Conservation (phyloP, 2,888 invertebrate species). For the Campopleginae sp. region DNA sequence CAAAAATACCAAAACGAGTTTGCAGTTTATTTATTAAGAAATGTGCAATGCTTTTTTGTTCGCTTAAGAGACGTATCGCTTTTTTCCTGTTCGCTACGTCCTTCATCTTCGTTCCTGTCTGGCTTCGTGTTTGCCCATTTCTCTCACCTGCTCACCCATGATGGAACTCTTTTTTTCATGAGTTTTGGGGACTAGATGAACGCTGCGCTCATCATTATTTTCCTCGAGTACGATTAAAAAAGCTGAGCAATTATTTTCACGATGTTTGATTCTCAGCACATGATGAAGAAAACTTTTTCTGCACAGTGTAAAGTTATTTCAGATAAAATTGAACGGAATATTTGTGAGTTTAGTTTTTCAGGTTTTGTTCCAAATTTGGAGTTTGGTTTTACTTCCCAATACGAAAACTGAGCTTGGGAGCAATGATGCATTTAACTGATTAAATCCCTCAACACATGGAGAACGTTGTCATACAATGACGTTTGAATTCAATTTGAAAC, state of each 20-base stretch:
- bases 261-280: neutral
- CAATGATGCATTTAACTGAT: neutral
- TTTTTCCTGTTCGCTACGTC: constrained; percentile 20
- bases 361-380: neutral
- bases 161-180: neutral
- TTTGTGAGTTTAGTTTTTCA: too few species aligned
- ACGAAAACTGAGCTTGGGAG: neutral
- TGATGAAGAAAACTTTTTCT: neutral
- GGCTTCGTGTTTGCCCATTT: neutral
- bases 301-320: neutral
- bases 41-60: constrained; percentile 22
- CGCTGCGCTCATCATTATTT: neutral
- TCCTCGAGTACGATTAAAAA: neutral
- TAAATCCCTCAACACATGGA: neutral
- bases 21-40: constrained; percentile 35
- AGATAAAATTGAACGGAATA: neutral
- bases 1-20: neutral
- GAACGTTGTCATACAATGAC: constrained; percentile 24
- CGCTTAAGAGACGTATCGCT: constrained; percentile 9
- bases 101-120: constrained; percentile 13
- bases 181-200: neutral
- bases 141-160: constrained; percentile 5
- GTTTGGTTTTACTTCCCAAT: neutral
- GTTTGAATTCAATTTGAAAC: constrained; percentile 32
- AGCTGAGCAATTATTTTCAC: neutral